Evolutionary conservation across 2,797 vertebrate species (phyloP).

Genomic region (Holocentrus rufus): DNA sequence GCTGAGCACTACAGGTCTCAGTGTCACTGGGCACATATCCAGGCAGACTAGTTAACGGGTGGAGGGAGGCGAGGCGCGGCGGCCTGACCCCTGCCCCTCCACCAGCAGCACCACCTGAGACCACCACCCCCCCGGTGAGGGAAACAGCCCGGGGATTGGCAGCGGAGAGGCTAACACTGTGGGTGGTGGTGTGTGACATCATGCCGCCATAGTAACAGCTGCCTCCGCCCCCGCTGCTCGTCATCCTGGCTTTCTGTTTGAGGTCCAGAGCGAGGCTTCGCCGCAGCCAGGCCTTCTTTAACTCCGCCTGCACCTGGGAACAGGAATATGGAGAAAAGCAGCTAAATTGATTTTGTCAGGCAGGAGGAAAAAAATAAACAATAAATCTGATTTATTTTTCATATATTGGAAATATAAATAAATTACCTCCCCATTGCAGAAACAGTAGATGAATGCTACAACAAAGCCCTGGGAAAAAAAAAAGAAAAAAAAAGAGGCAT

Average conservation of each 20-base stretch:
- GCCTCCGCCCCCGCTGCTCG: slow-evolving; percentile 81
- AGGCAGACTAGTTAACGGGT: slow-evolving; percentile 61
- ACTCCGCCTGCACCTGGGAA: slow-evolving; percentile 84
- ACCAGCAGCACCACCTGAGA: slow-evolving; percentile 30
- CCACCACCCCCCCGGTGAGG: slow-evolving; percentile 41
- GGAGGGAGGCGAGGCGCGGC: slow-evolving; percentile 47
- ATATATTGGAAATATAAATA: not conserved
- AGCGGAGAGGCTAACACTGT: slow-evolving; percentile 82
- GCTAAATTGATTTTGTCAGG: not conserved
- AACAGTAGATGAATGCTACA: slow-evolving; percentile 89
- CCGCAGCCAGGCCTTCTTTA: slow-evolving; percentile 86
- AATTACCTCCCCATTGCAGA: slow-evolving; percentile 89
- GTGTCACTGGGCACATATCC: slow-evolving; percentile 58
- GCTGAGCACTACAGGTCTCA: slow-evolving; percentile 44
- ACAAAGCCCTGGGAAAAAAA: slow-evolving; percentile 82
- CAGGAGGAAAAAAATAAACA: too few relatives aligned
- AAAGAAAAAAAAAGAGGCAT: slow-evolving; percentile 1
- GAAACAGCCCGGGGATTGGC: slow-evolving; percentile 71
- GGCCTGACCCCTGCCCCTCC: slow-evolving; percentile 53
- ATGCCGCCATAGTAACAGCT: slow-evolving; percentile 87
- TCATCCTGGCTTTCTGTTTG: slow-evolving; percentile 84
- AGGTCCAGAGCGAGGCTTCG: slow-evolving; percentile 82
- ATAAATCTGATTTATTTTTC: too few relatives aligned
- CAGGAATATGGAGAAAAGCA: not conserved
- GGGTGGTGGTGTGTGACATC: slow-evolving; percentile 84